Base-by-base conservation (phyloP, 2,797 vertebrate genomes). In the Poeciliopsis presidionis region DNA sequence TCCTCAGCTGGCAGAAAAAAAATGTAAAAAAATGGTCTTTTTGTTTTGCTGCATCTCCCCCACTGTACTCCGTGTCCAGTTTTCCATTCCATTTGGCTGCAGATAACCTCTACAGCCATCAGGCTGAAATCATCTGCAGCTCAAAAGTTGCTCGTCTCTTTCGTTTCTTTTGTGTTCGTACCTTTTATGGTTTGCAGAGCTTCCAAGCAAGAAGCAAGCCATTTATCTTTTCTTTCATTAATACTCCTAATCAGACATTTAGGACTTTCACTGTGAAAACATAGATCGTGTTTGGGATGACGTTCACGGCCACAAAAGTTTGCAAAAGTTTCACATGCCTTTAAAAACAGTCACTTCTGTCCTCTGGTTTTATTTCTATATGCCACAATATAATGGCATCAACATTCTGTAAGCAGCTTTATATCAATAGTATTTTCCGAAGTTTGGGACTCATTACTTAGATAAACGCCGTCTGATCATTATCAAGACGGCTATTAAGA, bases 1-100 rank as follows among this genome's bases (percentile, higher is more conserved):
- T 16, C 41, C 43, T 28, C 43, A 70, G 43, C 67, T 70, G 67
- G 67, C 67, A 70, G 51, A 25, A 9, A 22, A n/a, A 49, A 49
- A 1, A 49, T n/a, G 8, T 30, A 28, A 51, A 18, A 41, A 75
- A 41, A 1, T 3, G 0, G n/a, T 45, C 2, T 45, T 12, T 46
- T 61, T 75, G 36, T 72, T 59, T 22, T 9, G 51, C 25, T 55
- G 46, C 77, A 63, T 79, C 45, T 7, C 39, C 36, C 53, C 65
- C 25, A 51, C 43, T 57, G 49, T 61, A 41, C 49, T 75, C 18
- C 7, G 9, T 20, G 30, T 43, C 51, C 30, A 16, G 49, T 36
- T 14, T 79, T 79, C 22, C 39, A 74, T 74, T 79, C 63, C 57
- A 79, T 65, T 69, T 57, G 55, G 49, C 61, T 51, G 20, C 61